Evolutionary conservation across 1,140 invertebrate species (phyloP), one percentile per base, ranked within the genome.

Genomic region (Diachasmimorpha longicaudata): DNA sequence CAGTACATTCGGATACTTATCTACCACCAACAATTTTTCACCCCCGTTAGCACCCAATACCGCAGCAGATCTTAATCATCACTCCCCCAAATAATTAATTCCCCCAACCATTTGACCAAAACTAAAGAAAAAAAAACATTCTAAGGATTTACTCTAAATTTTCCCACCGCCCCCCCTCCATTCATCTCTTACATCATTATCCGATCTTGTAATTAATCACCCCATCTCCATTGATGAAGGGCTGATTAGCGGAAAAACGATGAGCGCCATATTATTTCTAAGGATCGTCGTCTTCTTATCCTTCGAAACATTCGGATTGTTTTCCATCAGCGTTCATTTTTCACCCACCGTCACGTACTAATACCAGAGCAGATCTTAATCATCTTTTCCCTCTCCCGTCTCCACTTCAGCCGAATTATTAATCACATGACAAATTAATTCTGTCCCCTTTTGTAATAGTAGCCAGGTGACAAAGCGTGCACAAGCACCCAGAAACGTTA

Each of bases 371-470:
- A 63, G 21, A 63, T 25, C 9, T 6, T 68, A 68, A 37, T 25
- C 66, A 37, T 68, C 31, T 14, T n/a, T 68, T 16, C n/a, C 52
- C n/a, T n/a, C n/a, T n/a, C n/a, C n/a, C n/a, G n/a, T n/a, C n/a
- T n/a, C 19, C 52, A n/a, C 19, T 58, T 21, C 9, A n/a, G 6
- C 19, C 58, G 21, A 63, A 63, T 68, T 68, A 68, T 68, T 68
- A 68, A 68, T 68, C 66, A 68, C 66, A 11, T 16, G 66, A 37
- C 25, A 68, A n/a, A 68, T 68, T 68, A 68, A 68, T 37, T 37
- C 66, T 16, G 10, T 1, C 11, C n/a, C 36, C n/a, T 19, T 37
- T 16, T 37, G 36, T 37, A n/a, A 4, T 19, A 1, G 19, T 63
- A 25, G 58, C 58, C 21, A 25, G 58, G 58, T 25, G 58, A 63